Base-by-base conservation (phyloP, 2,113 vertebrate genomes). In the Mobula hypostoma region DNA sequence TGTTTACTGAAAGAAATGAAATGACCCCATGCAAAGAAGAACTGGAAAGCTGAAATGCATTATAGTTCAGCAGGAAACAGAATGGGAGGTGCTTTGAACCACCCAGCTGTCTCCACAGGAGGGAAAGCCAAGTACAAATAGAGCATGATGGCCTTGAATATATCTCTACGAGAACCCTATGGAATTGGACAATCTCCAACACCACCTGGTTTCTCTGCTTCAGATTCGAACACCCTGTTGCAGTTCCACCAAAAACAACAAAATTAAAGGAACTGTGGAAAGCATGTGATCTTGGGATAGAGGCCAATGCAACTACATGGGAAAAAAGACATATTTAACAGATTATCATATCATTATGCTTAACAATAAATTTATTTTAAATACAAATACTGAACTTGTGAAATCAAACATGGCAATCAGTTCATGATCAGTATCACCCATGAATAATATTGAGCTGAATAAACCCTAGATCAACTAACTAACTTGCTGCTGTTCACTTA, bases 61-160 rank as follows among this genome's bases (percentile, higher is more conserved):
- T 66, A 32, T 29, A 68, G 7, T 32, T 90, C n/a, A 27, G 32
- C 68, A 74, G 90, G 90, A 93, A 74, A 93, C 32, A 90, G 61
- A 90, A 90, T 90, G 85, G 85, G 85, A 93, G 32, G 36, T 68
- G 40, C 36, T 72, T 72, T 74, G 68, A 93, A 74, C 68, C 90
- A 93, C 21, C 68, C 90, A 93, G 63, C 68, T 93, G 68, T 74
- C 68, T 74, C 68, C 36, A 93, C 66, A 93, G 36, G 36, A 72
- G 68, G 66, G 36, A 29, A 32, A 72, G 66, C 36, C 66, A 70
- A 40, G 90, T 48, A 93, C 36, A 72, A 74, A 93, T 72, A 93
- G 36, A 93, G 19, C 19, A 56, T 40, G 32, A 72, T 11, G 9
- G 32, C 32, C 90, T 93, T 74, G 66, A 48, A 74, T 74, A 21